Evolutionary conservation across 2,113 vertebrate genomes (phyloP).

Genomic region (Dicentrarchus labrax): DNA sequence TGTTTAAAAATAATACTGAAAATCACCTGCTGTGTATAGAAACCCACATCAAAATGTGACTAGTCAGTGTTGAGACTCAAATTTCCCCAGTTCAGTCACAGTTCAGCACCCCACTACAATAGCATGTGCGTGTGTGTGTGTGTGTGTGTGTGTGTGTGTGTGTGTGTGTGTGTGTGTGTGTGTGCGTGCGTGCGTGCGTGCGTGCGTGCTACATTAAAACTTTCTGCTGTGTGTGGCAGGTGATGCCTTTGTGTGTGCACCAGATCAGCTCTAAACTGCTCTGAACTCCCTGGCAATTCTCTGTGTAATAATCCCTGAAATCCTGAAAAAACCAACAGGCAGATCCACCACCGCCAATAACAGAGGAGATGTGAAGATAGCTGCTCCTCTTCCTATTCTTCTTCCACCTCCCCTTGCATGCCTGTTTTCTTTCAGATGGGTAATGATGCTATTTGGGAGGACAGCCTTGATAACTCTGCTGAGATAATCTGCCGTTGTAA

Average conservation of each 20-base stretch:
- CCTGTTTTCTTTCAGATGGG: conserved; percentile 39
- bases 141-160: neutral
- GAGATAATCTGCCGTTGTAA: conserved; percentile 70
- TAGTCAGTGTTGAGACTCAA: neutral
- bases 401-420: neutral
- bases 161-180: neutral
- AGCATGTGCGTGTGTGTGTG: neutral
- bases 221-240: conserved; percentile 1
- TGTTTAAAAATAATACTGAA: neutral
- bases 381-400: conserved; percentile 22
- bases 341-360: conserved; percentile 29
- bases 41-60: neutral
- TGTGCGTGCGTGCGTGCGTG: neutral
- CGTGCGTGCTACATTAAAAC: neutral
- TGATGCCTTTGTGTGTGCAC: conserved; percentile 26
- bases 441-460: conserved; percentile 59
- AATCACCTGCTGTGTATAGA: neutral
- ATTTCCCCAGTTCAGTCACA: neutral
- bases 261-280: conserved; percentile 12
- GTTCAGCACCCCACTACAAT: neutral
- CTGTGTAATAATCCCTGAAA: conserved; percentile 56
- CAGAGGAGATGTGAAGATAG: conserved; percentile 31
- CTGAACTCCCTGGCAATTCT: conserved; percentile 16
- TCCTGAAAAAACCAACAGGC: conserved; percentile 42
- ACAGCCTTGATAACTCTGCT: conserved; percentile 41